A percentile compares a stretch with the other conserved stretches of the same genome.
Evolutionary conservation across 2,797 vertebrate genomes (phyloP).

Genomic region (Euphonia xanthogaster): DNA sequence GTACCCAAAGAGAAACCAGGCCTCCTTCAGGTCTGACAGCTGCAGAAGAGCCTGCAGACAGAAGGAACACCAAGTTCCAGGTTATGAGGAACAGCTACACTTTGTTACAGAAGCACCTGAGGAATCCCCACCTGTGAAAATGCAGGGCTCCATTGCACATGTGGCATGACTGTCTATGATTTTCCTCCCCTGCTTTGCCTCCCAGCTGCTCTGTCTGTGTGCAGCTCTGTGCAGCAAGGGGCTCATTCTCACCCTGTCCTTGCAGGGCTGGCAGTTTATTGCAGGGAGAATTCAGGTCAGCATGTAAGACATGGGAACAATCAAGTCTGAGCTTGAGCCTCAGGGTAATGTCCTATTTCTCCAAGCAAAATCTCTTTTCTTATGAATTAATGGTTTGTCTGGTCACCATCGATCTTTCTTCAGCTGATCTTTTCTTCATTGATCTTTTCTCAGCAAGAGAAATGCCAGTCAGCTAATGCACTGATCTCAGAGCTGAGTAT

Average conservation of each 20-base stretch:
- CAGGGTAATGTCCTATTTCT: slow-evolving; percentile 37
- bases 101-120: not conserved
- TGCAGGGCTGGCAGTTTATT: not conserved
- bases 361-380: slow-evolving; percentile 43
- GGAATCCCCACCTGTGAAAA: not conserved
- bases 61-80: not conserved
- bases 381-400: slow-evolving; percentile 54
- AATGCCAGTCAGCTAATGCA: slow-evolving; percentile 38
- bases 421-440: slow-evolving; percentile 49
- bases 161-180: not conserved
- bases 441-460: slow-evolving; percentile 49
- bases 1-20: not conserved
- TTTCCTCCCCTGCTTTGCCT: not conserved
- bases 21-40: not conserved
- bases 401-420: slow-evolving; percentile 50
- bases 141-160: not conserved
- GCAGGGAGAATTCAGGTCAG: not conserved
- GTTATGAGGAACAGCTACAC: not conserved
- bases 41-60: not conserved
- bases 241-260: not conserved
- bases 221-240: not conserved
- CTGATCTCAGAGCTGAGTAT: not conserved
- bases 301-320: not conserved
- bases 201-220: not conserved
- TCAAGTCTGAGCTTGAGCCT: slow-evolving; percentile 13